Evolutionary conservation across 2,797 vertebrate species (phyloP).

Genomic region (Parauchenoglanis punctatus): DNA sequence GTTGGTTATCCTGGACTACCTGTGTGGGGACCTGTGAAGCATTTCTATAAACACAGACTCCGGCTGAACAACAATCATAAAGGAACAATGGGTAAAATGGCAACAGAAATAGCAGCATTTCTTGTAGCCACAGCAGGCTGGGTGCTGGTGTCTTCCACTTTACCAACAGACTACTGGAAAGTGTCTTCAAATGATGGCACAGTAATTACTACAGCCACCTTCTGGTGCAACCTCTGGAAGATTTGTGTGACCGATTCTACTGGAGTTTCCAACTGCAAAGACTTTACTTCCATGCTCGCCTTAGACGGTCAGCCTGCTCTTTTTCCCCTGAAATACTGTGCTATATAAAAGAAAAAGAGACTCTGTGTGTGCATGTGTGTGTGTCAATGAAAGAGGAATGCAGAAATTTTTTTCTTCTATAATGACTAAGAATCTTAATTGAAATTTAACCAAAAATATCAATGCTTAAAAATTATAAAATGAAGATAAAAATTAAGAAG

Average conservation of each 20-base stretch:
- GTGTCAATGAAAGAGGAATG: not conserved
- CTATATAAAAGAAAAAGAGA: not conserved
- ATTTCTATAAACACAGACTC: constrained; percentile 14
- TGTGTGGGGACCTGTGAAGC: constrained; percentile 34
- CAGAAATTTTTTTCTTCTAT: not conserved
- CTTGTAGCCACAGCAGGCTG: constrained; percentile 83
- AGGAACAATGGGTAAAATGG: constrained; percentile 79
- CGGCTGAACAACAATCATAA: not conserved
- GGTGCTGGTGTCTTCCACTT: constrained; percentile 90
- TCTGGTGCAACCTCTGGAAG: constrained; percentile 96
- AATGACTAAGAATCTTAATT: not conserved
- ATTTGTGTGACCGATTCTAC: constrained; percentile 94
- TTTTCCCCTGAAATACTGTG: not conserved
- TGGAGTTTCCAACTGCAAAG: constrained; percentile 94
- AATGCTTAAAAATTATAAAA: not conserved
- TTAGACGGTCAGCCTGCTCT: constrained; percentile 80
- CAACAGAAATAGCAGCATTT: constrained; percentile 86
- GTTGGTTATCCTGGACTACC: constrained; percentile 50
- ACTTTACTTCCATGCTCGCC: constrained; percentile 94
- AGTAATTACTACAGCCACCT: constrained; percentile 94
- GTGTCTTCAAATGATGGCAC: constrained; percentile 92
- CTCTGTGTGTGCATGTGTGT: constrained; percentile 3
- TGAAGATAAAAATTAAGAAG: no score
- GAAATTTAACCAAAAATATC: not conserved
- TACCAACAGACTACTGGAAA: constrained; percentile 95